These are phyloP conservation scores for Riparia riparia DNA, from an alignment of 2,113 vertebrate genomes.

Conservation along the genomic window DNA sequence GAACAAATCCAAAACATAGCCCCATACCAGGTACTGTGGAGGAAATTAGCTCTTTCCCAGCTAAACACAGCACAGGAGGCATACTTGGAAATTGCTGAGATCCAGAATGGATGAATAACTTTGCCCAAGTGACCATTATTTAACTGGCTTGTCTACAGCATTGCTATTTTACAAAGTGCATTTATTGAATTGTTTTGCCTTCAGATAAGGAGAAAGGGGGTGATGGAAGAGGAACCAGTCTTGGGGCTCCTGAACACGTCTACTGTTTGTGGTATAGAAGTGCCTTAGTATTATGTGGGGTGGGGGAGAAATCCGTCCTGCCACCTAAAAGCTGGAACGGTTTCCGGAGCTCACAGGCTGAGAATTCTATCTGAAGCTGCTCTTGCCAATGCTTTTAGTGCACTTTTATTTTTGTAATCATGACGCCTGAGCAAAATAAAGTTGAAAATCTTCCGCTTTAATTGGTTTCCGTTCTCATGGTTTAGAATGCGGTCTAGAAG, in stretches of 20 bases:
- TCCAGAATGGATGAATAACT: neutral
- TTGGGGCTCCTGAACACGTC: neutral
- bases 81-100: neutral
- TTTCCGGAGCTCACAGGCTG: neutral
- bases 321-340: neutral
- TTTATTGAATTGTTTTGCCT: neutral
- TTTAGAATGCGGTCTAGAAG: neutral
- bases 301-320: neutral
- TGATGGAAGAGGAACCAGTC: neutral
- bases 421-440: neutral
- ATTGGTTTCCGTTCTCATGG: neutral
- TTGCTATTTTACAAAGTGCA: neutral
- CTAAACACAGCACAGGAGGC: neutral
- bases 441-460: neutral
- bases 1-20: neutral
- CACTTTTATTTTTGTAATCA: neutral
- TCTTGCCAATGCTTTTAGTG: neutral
- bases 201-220: neutral
- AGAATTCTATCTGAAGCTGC: neutral
- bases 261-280: neutral
- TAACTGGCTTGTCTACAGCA: neutral
- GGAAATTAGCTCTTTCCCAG: neutral
- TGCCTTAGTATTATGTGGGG: neutral
- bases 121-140: neutral
- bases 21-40: rapidly evolving